Base-by-base conservation (phyloP, 2,113 vertebrate genomes). In the Thryonomys swinderianus region DNA sequence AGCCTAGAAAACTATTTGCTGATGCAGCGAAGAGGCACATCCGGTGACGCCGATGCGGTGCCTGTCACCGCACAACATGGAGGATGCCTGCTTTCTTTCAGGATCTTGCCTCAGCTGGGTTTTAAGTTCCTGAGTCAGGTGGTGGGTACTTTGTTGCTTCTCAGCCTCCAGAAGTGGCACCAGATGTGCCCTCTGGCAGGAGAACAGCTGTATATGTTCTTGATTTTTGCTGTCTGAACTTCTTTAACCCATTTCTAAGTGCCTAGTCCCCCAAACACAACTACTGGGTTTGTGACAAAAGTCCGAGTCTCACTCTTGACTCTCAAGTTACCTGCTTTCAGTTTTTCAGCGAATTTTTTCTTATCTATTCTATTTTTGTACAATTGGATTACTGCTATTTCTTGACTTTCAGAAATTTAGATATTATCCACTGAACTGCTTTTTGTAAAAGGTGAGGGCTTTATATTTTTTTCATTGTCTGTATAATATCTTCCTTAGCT, bases 21-120 rank as follows among this genome's bases (percentile, higher is more conserved):
- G 71, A 3, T 1, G 0, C 11, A 34, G 59, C 34, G 32, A 53
- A 59, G 37, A 79, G 64, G 16, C n/a, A 1, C 1, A 27, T 11
- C 4, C 30, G 1, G 42, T 1, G 10, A 1, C 14, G 2, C 3
- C 30, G 4, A 0, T 6, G 0, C 1, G 18, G 32, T 37, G 3
- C 30, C 11, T 11, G 57, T 12, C 4, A 14, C 3, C 32, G 34
- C 0, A 6, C 4, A 9, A 2, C 2, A 3, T 0, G 14, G 73
- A 64, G 2, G 17, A 3, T 9, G 9, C 25, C 76, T 37, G 5
- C 14, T 40, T 59, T 45, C 48, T 57, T 14, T 81, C 25, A 30
- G 18, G 23, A 23, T 59, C 21, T 83, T 30, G 30, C 87, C 55
- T 71, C 71, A 17, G 82, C 18, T 18, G 69, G 51, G 5, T 42